phyloP scores from a whole-genome alignment of 2,888 invertebrate genomes.

The Drosophila subquinaria region DNA sequence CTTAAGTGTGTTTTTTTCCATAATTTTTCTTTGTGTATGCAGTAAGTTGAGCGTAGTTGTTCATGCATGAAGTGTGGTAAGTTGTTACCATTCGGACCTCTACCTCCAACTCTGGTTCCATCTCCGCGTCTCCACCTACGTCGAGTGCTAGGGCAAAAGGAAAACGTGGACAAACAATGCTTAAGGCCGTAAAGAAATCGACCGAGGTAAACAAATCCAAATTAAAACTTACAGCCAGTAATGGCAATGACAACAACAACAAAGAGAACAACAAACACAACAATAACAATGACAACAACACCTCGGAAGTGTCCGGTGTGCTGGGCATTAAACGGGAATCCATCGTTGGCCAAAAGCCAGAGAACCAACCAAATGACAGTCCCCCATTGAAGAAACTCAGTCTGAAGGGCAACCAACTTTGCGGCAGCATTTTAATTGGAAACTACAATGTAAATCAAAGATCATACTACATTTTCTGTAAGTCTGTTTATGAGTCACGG shows the following conservation, averaged over 20 bases:
- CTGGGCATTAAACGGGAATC: constrained; percentile 45
- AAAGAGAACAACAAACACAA: constrained; percentile 20
- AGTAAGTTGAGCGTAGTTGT: constrained; percentile 43
- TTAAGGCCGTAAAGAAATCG: constrained; percentile 78
- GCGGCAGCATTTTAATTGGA: constrained; percentile 93
- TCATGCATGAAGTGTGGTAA: constrained; percentile 71
- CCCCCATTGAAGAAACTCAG: constrained; percentile 90
- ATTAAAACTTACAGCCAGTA: constrained; percentile 74
- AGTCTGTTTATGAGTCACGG: constrained; percentile 55
- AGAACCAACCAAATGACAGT: constrained; percentile 44
- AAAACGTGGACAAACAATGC: constrained; percentile 68
- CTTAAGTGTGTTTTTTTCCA: background rate
- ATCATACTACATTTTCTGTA: background rate
- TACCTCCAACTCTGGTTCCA: constrained; percentile 15
- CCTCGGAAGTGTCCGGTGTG: constrained; percentile 31
- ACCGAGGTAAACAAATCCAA: constrained; percentile 76
- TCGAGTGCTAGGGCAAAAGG: constrained; percentile 27
- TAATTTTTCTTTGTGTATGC: constrained; percentile 21
- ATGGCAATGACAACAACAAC: constrained; percentile 44
- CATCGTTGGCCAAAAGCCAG: constrained; percentile 42
- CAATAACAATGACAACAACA: constrained; percentile 17
- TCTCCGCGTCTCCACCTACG: constrained; percentile 12
- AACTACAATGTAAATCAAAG: constrained; percentile 90
- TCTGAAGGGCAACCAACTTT: constrained; percentile 91
- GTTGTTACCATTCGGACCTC: constrained; percentile 52